Percentiles rank a stretch among this genome's conserved stretches.
Evolutionary conservation across 2,113 vertebrate genomes (phyloP).

Genomic region (Oreotragus oreotragus): DNA sequence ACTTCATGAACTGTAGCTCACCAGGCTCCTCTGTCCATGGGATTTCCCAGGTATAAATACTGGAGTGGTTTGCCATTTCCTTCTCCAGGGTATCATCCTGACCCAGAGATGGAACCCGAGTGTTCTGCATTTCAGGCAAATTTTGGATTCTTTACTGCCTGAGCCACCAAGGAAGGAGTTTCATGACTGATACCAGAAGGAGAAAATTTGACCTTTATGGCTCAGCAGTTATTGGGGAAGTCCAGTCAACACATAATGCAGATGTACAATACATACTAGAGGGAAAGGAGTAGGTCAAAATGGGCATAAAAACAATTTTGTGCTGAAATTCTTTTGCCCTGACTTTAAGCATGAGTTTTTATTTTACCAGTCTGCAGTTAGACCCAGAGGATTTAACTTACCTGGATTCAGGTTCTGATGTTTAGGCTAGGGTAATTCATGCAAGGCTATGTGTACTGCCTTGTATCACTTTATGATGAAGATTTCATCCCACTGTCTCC

Average conservation of each 20-base stretch:
- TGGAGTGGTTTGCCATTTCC: background rate
- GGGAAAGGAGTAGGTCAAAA: background rate
- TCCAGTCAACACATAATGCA: background rate
- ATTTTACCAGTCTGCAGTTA: background rate
- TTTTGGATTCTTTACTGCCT: background rate
- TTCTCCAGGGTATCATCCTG: background rate
- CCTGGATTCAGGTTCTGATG: background rate
- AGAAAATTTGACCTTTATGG: background rate
- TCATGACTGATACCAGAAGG: background rate
- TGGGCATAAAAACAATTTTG: background rate
- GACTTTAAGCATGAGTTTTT: background rate
- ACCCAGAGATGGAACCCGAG: background rate
- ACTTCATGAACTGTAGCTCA: background rate
- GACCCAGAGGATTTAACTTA: background rate
- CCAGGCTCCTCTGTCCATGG: background rate
- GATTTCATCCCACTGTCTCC: background rate
- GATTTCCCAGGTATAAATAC: background rate
- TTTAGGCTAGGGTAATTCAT: background rate
- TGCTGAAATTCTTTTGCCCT: background rate
- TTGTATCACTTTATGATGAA: background rate
- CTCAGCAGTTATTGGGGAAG: background rate
- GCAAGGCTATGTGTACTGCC: fast-evolving
- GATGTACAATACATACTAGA: background rate
- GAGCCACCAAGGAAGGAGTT: background rate
- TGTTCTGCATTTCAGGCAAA: background rate